Conservation (phyloP, 2,888 invertebrate genomes). For the Stenoptilia bipunctidactyla region DNA sequence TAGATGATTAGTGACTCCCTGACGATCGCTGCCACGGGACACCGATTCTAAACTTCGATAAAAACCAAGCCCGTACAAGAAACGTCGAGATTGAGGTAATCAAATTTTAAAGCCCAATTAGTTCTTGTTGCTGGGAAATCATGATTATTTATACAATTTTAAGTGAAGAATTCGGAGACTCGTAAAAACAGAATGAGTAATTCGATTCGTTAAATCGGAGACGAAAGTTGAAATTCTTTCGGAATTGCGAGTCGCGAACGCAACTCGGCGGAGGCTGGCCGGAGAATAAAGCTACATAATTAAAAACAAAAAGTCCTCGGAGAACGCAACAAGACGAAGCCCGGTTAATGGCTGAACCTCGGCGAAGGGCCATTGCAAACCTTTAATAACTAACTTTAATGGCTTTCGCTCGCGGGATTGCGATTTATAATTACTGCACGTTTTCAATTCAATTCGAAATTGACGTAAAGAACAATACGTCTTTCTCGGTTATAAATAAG, state of each 20-base stretch:
- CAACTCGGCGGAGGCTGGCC: conserved; percentile 24
- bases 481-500: too few species aligned
- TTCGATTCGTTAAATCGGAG: conserved; percentile 2
- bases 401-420: conserved; percentile 46
- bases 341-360: conserved; percentile 35
- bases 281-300: conserved; percentile 43
- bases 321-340: conserved; percentile 27
- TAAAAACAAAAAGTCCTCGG: conserved; percentile 38
- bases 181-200: not conserved
- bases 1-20: conserved; percentile 47
- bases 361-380: conserved; percentile 42
- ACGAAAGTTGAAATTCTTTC: conserved; percentile 9
- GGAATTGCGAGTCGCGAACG: not conserved
- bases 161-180: conserved; percentile 20
- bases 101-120: conserved; percentile 27
- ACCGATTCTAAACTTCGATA: conserved; percentile 39
- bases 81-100: conserved; percentile 20
- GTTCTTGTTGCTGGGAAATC: conserved; percentile 16
- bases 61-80: conserved; percentile 23
- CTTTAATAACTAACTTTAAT: conserved; percentile 46
- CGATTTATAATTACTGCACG: conserved; percentile 8
- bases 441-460: not conserved
- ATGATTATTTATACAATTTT: conserved; percentile 8
- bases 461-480: too few species aligned
- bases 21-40: conserved; percentile 32